phyloP scores from a whole-genome alignment of 2,888 invertebrate genomes.

The Deilephila porcellus region DNA sequence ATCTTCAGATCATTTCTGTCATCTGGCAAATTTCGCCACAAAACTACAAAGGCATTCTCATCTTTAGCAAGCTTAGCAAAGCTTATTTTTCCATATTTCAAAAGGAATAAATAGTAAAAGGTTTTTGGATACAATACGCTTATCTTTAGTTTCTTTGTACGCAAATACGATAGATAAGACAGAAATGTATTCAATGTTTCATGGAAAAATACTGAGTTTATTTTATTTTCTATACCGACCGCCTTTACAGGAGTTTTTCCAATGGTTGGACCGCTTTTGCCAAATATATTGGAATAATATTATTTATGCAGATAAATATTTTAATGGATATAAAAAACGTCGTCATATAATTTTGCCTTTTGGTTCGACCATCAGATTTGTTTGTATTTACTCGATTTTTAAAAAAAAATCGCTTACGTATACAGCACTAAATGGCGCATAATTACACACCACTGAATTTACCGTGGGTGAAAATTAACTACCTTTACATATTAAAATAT shows the following conservation, averaged over 20 bases:
- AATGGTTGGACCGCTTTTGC: no score
- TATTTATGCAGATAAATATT: neutral
- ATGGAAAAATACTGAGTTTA: neutral
- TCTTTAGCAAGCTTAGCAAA: neutral
- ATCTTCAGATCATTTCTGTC: neutral
- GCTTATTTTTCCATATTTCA: conserved; percentile 4
- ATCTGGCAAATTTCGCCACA: neutral
- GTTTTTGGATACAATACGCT: conserved; percentile 3
- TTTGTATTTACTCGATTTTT: no score
- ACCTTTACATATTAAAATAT: neutral
- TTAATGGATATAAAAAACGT: no score
- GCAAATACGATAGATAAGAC: conserved; percentile 7
- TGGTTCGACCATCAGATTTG: no score
- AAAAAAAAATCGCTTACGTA: no score
- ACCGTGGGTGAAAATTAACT: neutral
- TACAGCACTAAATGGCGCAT: neutral
- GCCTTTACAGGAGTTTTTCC: neutral
- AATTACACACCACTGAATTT: neutral
- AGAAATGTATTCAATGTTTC: neutral
- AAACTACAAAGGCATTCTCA: neutral
- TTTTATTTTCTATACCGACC: neutral
- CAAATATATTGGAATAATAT: neutral
- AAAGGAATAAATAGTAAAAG: conserved; percentile 3
- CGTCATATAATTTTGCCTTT: no score
- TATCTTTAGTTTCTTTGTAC: conserved; percentile 10